Evolutionary conservation across 2,797 vertebrate species (phyloP).

Genomic region (Neopelma chrysocephalum): DNA sequence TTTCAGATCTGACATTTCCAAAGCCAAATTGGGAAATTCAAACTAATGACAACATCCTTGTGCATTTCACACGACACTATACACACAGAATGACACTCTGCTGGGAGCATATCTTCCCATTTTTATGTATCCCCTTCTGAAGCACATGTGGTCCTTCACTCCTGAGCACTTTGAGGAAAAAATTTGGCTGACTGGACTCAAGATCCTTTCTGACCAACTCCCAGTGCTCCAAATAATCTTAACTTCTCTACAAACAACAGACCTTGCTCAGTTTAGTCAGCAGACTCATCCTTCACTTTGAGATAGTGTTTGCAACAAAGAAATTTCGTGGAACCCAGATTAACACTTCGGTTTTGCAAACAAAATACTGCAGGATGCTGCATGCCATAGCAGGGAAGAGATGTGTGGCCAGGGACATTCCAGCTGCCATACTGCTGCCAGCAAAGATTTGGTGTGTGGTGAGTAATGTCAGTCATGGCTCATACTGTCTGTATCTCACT

Average conservation of each 20-base stretch:
- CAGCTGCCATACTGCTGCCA: background rate
- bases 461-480: background rate
- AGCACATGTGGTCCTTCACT: background rate
- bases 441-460: background rate
- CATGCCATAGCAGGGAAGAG: background rate
- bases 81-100: background rate
- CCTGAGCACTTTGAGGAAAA: background rate
- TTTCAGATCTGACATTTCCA: background rate
- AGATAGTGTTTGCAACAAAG: conserved; percentile 59
- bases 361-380: background rate
- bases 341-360: background rate
- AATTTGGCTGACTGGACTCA: background rate
- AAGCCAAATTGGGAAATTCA: background rate
- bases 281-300: conserved; percentile 3
- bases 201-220: background rate
- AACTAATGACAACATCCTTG: background rate
- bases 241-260: background rate
- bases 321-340: background rate
- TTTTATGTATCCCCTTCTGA: conserved; percentile 26
- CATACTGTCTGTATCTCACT: background rate
- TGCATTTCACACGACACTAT: fast-evolving
- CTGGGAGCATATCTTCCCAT: background rate
- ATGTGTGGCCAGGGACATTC: background rate
- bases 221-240: background rate
- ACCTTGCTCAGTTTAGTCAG: background rate